phyloP scores from a whole-genome alignment of 2,888 invertebrate species.

The Phaonia tiefii region DNA sequence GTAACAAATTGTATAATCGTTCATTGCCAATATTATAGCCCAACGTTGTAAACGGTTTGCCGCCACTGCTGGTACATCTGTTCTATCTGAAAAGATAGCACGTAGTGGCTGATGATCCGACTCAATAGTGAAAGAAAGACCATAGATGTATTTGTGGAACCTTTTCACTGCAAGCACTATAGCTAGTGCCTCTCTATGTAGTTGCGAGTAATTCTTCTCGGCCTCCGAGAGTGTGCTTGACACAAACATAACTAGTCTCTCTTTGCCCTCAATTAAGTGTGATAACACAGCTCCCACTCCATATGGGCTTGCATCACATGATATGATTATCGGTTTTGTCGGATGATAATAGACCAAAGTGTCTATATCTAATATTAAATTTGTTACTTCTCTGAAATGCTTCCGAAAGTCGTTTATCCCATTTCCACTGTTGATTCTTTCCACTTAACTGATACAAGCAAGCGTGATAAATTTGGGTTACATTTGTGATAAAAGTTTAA shows the following conservation, averaged over 20 bases:
- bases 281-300: conserved; percentile 55
- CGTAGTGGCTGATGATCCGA: conserved; percentile 36
- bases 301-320: conserved; percentile 55
- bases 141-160: conserved; percentile 42
- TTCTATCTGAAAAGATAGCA: conserved; percentile 40
- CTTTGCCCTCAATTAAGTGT: conserved; percentile 48
- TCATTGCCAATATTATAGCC: conserved; percentile 16
- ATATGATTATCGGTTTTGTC: conserved; percentile 48
- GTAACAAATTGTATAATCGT: conserved; percentile 15
- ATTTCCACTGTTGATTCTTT: conserved; percentile 45
- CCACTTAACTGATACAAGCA: conserved; percentile 47
- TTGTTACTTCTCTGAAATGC: conserved; percentile 32
- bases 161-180: conserved; percentile 46
- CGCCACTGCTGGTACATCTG: conserved; percentile 30
- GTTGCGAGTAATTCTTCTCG: too few relatives aligned
- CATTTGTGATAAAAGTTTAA: conserved; percentile 32
- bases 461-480: conserved; percentile 48
- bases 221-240: conserved; percentile 43
- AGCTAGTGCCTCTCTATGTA: conserved; percentile 46
- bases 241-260: conserved; percentile 49
- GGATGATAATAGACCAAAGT: conserved; percentile 51
- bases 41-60: conserved; percentile 25
- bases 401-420: conserved; percentile 29
- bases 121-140: conserved; percentile 28
- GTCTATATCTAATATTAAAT: conserved; percentile 14